These are phyloP conservation scores for Deroplatys truncata DNA, from an alignment of 2,888 invertebrate species.

Conservation along the genomic window DNA sequence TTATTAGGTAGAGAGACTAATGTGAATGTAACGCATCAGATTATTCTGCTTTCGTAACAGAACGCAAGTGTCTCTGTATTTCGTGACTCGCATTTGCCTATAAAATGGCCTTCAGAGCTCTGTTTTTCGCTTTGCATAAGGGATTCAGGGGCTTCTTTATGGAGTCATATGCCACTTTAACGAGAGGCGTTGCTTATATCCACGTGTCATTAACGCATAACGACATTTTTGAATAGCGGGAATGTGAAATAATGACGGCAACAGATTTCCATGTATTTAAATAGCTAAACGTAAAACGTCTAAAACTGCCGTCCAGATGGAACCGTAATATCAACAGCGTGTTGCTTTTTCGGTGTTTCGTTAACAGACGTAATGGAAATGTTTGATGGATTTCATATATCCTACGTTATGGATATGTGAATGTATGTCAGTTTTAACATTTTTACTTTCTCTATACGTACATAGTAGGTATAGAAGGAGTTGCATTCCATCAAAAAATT, in stretches of 20 bases:
- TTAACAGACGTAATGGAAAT: too few species aligned
- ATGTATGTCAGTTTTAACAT: too few species aligned
- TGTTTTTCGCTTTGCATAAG: neutral
- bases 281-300: neutral
- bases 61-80: neutral
- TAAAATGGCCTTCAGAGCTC: neutral
- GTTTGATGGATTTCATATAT: too few species aligned
- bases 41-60: neutral
- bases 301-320: too few species aligned
- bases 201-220: neutral
- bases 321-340: too few species aligned
- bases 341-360: too few species aligned
- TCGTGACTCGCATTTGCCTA: neutral
- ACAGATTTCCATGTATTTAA: neutral
- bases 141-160: neutral
- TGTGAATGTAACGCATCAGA: too few species aligned
- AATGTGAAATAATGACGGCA: neutral
- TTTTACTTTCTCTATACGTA: too few species aligned
- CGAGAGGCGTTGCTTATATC: neutral
- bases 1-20: too few species aligned
- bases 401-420: too few species aligned
- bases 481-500: too few species aligned
- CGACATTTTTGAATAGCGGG: neutral
- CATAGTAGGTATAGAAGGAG: too few species aligned
- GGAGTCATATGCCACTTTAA: neutral